Evolutionary conservation across 2,113 vertebrate species (phyloP).

Genomic region (Myotis lucifugus): DNA sequence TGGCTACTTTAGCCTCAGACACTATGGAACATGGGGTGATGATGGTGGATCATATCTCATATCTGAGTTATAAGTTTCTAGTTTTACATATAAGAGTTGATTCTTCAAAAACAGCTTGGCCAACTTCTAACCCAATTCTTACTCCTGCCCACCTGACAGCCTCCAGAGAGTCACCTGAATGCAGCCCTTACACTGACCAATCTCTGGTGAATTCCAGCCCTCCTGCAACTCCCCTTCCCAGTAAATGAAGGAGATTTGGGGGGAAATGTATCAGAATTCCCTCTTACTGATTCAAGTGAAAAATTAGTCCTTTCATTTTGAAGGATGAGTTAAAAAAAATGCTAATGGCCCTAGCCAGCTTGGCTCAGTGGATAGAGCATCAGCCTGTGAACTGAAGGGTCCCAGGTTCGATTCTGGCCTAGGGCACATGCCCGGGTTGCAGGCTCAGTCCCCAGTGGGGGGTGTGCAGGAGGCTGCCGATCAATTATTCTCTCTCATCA

Average conservation of each 20-base stretch:
- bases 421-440: no score
- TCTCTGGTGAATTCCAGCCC: neutral
- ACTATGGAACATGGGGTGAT: fast-evolving
- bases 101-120: neutral
- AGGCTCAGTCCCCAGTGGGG: no score
- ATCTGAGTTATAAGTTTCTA: neutral
- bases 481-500: no score
- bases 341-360: no score
- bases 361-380: no score
- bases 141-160: neutral
- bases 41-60: no score
- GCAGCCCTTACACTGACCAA: neutral
- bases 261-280: neutral
- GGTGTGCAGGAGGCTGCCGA: no score
- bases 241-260: neutral
- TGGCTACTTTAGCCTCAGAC: neutral
- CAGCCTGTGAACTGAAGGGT: no score
- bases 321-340: neutral
- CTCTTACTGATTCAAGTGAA: neutral
- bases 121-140: neutral
- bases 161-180: neutral
- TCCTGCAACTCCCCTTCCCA: neutral
- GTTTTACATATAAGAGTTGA: neutral
- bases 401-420: no score
- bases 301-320: neutral